Evolutionary conservation across 2,113 vertebrate species (phyloP), one percentile per base, ranked within the genome.

Genomic region (Cyanocitta stelleri): DNA sequence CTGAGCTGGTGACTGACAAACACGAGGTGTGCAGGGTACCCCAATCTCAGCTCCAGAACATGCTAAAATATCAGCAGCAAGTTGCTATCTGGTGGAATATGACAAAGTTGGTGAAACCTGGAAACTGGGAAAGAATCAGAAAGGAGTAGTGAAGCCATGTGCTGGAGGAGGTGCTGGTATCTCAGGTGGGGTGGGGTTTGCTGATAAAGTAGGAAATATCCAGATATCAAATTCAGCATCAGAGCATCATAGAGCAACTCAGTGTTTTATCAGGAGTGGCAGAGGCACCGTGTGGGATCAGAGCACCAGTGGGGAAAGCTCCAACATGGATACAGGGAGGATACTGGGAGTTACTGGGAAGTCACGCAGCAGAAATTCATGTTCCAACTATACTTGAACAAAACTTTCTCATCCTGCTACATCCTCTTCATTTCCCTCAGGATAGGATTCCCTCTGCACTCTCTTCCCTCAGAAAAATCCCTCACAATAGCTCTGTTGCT

Each of bases 141-240:
- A 61, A 64, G 71, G 46, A 89, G 26, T 0, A 49, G 43, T 0
- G 6, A 52, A 74, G 39, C 6, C 30, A 8, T 0, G 0, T 13
- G 18, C 13, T 3, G 30, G 13, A 79, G 44, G 67, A 63, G 66
- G 39, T 9, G 13, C 32, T 19, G 20, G 5, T 49, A 16, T 16
- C 55, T 35, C 37, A 71, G 54, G 24, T 22, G 19, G 49, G 37
- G 16, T 32, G 58, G 73, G 58, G 35, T n/a, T 61, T 91, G 62
- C 64, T 91, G 80, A 69, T 75, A 85, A 87, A 76, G 37, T 2
- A 51, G 44, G 10, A 12, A 63, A 63, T 56, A 59, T 10, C 41
- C 19, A 7, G 15, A 6, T 56, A 39, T 89, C 54, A 58, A 91
- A 49, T 15, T 14, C 29, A 62, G 54, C 54, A 87, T 30, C 74